phyloP scores from a whole-genome alignment of 2,888 invertebrate species.

The Cataglyphis albicans region DNA sequence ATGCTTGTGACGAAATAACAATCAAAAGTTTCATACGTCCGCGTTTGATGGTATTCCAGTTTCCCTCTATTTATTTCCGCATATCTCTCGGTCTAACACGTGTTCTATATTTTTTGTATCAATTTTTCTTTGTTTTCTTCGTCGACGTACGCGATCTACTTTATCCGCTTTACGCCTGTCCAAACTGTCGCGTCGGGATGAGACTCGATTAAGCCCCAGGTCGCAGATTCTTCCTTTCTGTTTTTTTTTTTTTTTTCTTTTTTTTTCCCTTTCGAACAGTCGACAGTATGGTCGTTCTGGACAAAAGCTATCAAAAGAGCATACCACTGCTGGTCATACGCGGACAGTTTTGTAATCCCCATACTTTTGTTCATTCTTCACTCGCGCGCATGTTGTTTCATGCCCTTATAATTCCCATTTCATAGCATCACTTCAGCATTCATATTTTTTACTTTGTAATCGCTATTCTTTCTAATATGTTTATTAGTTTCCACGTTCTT shows the following conservation, averaged over 20 bases:
- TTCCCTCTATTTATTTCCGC: constrained; percentile 15
- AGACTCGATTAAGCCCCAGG: constrained; percentile 48
- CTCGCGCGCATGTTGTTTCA: constrained; percentile 10
- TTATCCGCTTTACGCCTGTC: constrained; percentile 53
- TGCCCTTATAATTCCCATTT: neutral
- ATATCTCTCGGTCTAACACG: constrained; percentile 9
- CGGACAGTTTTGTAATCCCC: constrained; percentile 45
- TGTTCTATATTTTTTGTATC: constrained; percentile 33
- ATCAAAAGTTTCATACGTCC: neutral
- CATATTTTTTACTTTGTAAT: constrained; percentile 7
- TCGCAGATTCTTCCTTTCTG: constrained; percentile 20
- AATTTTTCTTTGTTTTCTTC: constrained; percentile 43
- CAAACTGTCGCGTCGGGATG: constrained; percentile 52
- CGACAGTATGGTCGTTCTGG: neutral
- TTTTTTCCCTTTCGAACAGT: constrained; percentile 16
- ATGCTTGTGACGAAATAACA: neutral
- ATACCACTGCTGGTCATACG: constrained; percentile 32
- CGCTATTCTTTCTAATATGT: constrained; percentile 11
- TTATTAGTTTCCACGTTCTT: constrained; percentile 23
- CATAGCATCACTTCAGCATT: constrained; percentile 19
- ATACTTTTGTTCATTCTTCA: constrained; percentile 21
- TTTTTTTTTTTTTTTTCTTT: constrained; percentile 20
- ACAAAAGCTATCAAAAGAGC: constrained; percentile 42
- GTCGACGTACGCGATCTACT: constrained; percentile 47
- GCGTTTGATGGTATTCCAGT: constrained; percentile 1